A percentile compares a stretch with the other conserved stretches of the same genome.
Evolutionary conservation across 2,888 invertebrate genomes (phyloP).

Genomic region (Sisyra nigra): DNA sequence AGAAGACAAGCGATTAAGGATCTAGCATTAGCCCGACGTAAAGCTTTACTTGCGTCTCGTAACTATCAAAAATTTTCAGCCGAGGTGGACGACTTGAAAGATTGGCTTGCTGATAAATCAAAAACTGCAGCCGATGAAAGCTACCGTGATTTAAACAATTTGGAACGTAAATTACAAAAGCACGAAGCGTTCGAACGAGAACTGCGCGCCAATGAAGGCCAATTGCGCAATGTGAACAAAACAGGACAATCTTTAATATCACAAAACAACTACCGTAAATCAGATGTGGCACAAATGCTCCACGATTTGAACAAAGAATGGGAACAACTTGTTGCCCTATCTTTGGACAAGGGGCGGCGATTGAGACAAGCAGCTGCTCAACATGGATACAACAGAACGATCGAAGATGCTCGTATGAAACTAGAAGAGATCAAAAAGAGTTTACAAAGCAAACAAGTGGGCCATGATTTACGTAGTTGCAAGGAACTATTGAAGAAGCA

Average conservation of each 20-base stretch:
- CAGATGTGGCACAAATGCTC: constrained; percentile 50
- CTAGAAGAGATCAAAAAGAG: constrained; percentile 70
- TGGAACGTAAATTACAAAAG: constrained; percentile 84
- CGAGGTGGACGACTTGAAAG: constrained; percentile 76
- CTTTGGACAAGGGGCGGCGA: constrained; percentile 48
- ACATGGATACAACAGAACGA: constrained; percentile 56
- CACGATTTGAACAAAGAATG: constrained; percentile 59
- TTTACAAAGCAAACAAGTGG: constrained; percentile 66
- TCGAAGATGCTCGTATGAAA: constrained; percentile 80
- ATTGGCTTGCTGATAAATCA: constrained; percentile 86
- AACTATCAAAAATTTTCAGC: constrained; percentile 87
- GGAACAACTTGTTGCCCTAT: constrained; percentile 54
- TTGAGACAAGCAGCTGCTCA: constrained; percentile 81
- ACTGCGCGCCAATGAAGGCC: constrained; percentile 84
- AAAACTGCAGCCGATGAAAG: constrained; percentile 85
- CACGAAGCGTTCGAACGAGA: constrained; percentile 96
- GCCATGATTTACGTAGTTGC: constrained; percentile 80
- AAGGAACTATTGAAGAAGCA: constrained; percentile 82
- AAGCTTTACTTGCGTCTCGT: constrained; percentile 65
- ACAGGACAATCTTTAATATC: constrained; percentile 55
- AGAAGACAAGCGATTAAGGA: constrained; percentile 60
- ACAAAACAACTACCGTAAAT: constrained; percentile 51
- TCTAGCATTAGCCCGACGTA: constrained; percentile 54
- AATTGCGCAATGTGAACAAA: constrained; percentile 72
- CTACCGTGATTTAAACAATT: constrained; percentile 75